Evolutionary conservation across 2,113 vertebrate genomes (phyloP), one percentile per base, ranked within the genome.

Genomic region (Campylomormyrus tamandua): DNA sequence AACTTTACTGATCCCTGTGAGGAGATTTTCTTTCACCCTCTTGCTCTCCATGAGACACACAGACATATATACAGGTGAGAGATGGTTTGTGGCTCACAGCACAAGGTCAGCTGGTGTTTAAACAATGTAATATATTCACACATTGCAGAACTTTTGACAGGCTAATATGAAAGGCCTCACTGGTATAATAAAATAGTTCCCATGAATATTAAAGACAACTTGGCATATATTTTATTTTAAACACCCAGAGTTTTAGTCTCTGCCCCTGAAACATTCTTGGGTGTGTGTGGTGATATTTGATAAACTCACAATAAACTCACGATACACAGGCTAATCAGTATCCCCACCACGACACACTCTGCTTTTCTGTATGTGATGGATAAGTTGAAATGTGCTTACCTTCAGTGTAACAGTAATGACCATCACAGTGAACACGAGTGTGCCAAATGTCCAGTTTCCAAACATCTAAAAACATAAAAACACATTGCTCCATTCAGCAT

Each of bases 371-470:
- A 66, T 27, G 74, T 13, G 74, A 19, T 49, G 1, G 24, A 17
- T 3, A 31, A 13, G 21, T 31, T 15, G 24, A 8, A 42, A 80
- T 31, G 7, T 1, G 1, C 88, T 90, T 96, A 99, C 98, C 98
- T 99, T 99, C 92, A 98, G 95, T 0, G 98, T 99, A 89, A 99
- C 98, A 0, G 98, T 99, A 93, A 99, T 97, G 92, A 99, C 96
- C 98, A 99, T 99, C 88, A 99, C 97, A 1, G 98, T 99, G 93
- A 99, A 99, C 90, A 99, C 98, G 94, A 99, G 94, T 3, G 97
- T 98, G 91, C 98, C 98, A 94, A 99, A 99, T 0, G 98, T 98
- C 98, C 98, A 99, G 95, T 99, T 99, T 84, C 98, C 98, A 96
- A 98, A 98, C 98, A 99, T 99, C 98, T 99, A 91, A 93, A 93